phyloP scores from a whole-genome alignment of 1,140 invertebrate species.

The Apis dorsata region DNA sequence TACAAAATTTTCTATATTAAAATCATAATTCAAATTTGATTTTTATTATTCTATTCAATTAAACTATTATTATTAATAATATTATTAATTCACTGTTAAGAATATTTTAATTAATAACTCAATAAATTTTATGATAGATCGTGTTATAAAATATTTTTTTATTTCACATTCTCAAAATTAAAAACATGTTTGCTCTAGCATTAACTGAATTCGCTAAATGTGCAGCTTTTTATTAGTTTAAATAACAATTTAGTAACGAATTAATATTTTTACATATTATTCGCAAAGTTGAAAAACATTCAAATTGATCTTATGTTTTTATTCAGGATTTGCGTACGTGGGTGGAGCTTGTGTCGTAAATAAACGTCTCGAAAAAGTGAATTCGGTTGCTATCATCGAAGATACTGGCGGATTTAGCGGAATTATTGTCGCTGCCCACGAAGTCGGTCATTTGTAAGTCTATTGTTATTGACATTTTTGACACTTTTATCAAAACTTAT shows the following conservation, averaged over 20 bases:
- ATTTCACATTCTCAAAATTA: background rate
- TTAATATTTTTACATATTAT: background rate
- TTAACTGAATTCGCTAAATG: slow-evolving; percentile 66
- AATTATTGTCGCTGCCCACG: slow-evolving; percentile 97
- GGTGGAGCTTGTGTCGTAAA: slow-evolving; percentile 97
- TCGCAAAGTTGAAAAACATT: background rate
- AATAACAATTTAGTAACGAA: slow-evolving; percentile 24
- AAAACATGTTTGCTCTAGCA: slow-evolving; percentile 58
- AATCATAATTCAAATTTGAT: too few species aligned
- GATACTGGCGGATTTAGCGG: slow-evolving; percentile 97
- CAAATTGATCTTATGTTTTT: slow-evolving; percentile 39
- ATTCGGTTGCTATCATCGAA: slow-evolving; percentile 97
- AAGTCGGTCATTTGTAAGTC: slow-evolving; percentile 98
- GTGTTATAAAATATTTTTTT: background rate
- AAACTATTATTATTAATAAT: background rate
- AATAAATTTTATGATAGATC: too few species aligned
- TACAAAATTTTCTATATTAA: background rate
- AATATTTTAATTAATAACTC: background rate
- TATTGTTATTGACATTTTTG: background rate
- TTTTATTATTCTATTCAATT: too few species aligned
- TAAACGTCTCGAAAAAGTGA: slow-evolving; percentile 96
- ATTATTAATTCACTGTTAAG: background rate
- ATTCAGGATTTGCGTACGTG: slow-evolving; percentile 95
- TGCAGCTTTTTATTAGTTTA: slow-evolving; percentile 24
- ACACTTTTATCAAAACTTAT: background rate